Base-by-base conservation (phyloP, 2,113 vertebrate genomes). In the Poeciliopsis occidentalis region DNA sequence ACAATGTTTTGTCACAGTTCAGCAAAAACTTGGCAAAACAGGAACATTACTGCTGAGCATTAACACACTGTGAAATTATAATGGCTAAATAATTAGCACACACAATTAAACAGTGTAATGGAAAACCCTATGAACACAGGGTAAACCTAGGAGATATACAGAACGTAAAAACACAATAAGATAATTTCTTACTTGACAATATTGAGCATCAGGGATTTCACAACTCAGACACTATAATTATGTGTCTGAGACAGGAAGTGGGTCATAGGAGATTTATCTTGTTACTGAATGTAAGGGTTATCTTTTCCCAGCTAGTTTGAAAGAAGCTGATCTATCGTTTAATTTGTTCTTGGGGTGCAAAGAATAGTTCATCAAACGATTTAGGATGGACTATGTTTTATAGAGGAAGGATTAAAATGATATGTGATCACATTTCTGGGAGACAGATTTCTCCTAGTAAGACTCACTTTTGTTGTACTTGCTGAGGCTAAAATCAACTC, bases 71-170 rank as follows among this genome's bases (percentile, higher is more conserved):
- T 87, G 85, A 87, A 88, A 88, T 86, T 74, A 88, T 84, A 87
- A 85, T 79, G 78, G 78, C 78, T 88, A 73, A 87, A 90, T 87
- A 89, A 90, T 91, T 88, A 92, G 61, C 75, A 86, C 8, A 61
- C 75, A 13, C 85, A 84, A 92, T 89, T 88, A 89, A 78, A 73
- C 75, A 47, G 69, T 30, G 39, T 86, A 91, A 92, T 88, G 71
- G 69, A 67, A 84, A 81, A 26, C 67, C 73, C 69, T 67, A 4
- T 72, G 57, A 85, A 67, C 62, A 60, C 71, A 85, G 64, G 75
- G 64, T 78, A 70, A 74, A 80, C 73, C 73, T 78, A 57, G 72
- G 61, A 60, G 44, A 51, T 61, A 66, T 11, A 54, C 51, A 67
- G 32, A 57, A 26, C 57, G n/a, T 70, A 24, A 60, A 63, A 41